phyloP scores from a whole-genome alignment of 2,888 invertebrate species.

The Kuschelorhynchus macadamiae region DNA sequence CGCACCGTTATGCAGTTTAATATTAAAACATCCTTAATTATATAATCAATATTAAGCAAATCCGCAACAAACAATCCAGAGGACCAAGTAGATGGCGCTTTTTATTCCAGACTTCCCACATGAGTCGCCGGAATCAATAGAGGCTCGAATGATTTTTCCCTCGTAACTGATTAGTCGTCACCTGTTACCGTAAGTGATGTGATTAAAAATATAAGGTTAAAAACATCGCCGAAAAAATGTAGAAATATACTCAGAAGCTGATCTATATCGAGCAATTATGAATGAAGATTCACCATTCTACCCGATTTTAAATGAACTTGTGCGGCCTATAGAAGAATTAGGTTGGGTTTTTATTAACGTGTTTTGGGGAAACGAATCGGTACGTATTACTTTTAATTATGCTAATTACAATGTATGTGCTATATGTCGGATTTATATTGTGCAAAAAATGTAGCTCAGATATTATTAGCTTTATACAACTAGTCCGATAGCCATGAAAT shows the following conservation, averaged over 20 bases:
- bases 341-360: conserved; percentile 39
- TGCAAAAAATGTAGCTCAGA: too few relatives aligned
- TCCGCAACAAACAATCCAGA: too few relatives aligned
- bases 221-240: conserved; percentile 18
- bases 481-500: too few relatives aligned
- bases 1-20: too few relatives aligned
- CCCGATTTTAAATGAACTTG: conserved; percentile 31
- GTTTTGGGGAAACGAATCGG: conserved; percentile 39
- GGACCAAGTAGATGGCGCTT: too few relatives aligned
- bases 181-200: conserved; percentile 30
- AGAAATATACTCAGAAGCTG: not conserved
- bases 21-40: too few relatives aligned
- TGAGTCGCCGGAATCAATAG: conserved; percentile 3
- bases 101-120: conserved; percentile 9
- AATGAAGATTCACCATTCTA: conserved; percentile 31
- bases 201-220: conserved; percentile 29
- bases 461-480: too few relatives aligned
- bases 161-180: conserved; percentile 23
- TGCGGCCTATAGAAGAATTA: conserved; percentile 36
- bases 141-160: conserved; percentile 17
- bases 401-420: too few relatives aligned
- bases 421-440: too few relatives aligned
- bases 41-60: too few relatives aligned
- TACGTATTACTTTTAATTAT: conserved; percentile 13
- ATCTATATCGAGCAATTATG: conserved; percentile 8